Percentiles rank a stretch among this genome's conserved stretches.
Conservation (phyloP, 2,113 vertebrate genomes). For the Neofelis nebulosa region DNA sequence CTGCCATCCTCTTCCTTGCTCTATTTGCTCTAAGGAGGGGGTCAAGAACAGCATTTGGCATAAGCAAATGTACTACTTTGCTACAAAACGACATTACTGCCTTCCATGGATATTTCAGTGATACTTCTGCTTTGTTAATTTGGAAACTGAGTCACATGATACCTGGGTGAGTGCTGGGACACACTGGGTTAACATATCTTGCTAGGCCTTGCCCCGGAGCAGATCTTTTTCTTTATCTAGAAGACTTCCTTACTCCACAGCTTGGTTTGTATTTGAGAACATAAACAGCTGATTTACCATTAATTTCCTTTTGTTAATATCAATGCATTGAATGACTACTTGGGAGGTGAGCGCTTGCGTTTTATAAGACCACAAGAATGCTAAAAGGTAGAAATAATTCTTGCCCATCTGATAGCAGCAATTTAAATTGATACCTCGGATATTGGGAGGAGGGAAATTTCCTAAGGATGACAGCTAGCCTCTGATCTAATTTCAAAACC, state of each 20-base stretch:
- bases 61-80: not conserved
- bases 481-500: slow-evolving; percentile 66
- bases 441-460: not conserved
- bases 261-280: not conserved
- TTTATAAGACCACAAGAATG: not conserved
- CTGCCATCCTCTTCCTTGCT: not conserved
- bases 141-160: not conserved
- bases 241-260: not conserved
- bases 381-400: not conserved
- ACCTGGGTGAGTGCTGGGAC: not conserved
- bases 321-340: not conserved
- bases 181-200: not conserved
- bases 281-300: not conserved
- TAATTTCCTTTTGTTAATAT: not conserved
- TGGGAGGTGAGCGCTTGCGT: not conserved
- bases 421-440: slow-evolving; percentile 17
- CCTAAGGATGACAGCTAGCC: slow-evolving; percentile 11
- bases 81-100: not conserved
- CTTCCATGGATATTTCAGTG: not conserved
- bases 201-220: rapidly evolving
- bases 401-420: slow-evolving; percentile 7
- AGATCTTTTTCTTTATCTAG: not conserved
- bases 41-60: not conserved
- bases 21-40: not conserved
- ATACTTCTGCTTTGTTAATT: not conserved